Evolutionary conservation across 2,797 vertebrate species (phyloP), one percentile per base, ranked within the genome.

Genomic region (Spinibarbus caldwelli): DNA sequence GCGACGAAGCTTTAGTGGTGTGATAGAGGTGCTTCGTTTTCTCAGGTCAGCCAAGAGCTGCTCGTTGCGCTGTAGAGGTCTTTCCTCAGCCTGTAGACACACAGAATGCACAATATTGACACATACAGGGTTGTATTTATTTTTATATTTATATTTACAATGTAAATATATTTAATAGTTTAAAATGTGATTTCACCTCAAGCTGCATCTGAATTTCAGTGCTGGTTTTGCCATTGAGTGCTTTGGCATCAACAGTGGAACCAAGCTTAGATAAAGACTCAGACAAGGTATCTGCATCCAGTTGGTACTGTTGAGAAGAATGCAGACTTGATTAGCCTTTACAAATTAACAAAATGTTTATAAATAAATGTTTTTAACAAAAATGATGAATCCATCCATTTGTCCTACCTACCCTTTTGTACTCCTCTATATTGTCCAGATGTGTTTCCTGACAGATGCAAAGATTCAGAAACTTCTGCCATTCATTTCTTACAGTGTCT

Each of bases 371-470:
- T 29, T 3, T 34, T 57, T 62, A 41, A 52, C 23, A 19, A 31
- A 31, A 49, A 34, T 1, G 2, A 78, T 21, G 4, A 7, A 49
- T 72, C 11, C 43, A 75, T 76, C 34, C 38, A 34, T 80, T 71
- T 82, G 38, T 7, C 17, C 12, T 26, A 38, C 72, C 81, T 93
- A 98, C 98, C 96, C 92, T 96, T 89, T 95, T 97, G 62, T 95
- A 98, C 5, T 93, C 96, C 90, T 98, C 97, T 87, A 98, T 92
- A 0, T 92, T 97, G 87, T 97, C 96, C 92, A 99, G 93, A 11
- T 99, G 98, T 10, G 95, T 95, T 93, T 99, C 98, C 86, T 99
- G 96, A 91, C 98, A 99, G 91, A 99, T 98, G 91, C 98, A 99
- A 82, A 99, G 95, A 82, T 99, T 99, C 86, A 99, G 95, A 90